Conservation (phyloP, 2,888 invertebrate species). For the Caenorhabditis sulstoni region DNA sequence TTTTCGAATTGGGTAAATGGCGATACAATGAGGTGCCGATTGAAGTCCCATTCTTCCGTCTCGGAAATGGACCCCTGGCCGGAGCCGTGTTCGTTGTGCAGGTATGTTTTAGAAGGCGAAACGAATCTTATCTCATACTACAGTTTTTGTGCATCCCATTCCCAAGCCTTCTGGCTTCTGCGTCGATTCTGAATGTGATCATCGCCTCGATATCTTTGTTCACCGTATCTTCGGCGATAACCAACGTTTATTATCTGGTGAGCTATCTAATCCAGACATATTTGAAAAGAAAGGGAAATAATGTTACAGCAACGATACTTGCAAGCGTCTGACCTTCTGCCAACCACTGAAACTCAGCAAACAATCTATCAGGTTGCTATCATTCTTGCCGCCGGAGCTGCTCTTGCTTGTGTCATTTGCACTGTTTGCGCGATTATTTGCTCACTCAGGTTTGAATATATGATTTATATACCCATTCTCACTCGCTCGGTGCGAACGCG, state of each 20-base stretch:
- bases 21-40: slow-evolving; percentile 76
- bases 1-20: slow-evolving; percentile 80
- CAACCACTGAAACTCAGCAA: slow-evolving; percentile 63
- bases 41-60: slow-evolving; percentile 78
- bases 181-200: slow-evolving; percentile 75
- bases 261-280: no score
- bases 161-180: slow-evolving; percentile 72
- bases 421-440: slow-evolving; percentile 72
- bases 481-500: not conserved
- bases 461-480: slow-evolving; percentile 32
- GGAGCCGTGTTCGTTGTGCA: slow-evolving; percentile 77
- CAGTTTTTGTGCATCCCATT: slow-evolving; percentile 72
- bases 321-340: slow-evolving; percentile 68
- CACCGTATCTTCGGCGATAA: slow-evolving; percentile 76
- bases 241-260: slow-evolving; percentile 79
- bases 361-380: slow-evolving; percentile 73
- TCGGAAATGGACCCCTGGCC: slow-evolving; percentile 79
- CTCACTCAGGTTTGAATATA: slow-evolving; percentile 69
- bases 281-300: slow-evolving; percentile 1
- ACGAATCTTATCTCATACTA: no score
- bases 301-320: slow-evolving; percentile 73
- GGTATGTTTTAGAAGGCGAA: slow-evolving; percentile 29
- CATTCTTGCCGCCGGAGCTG: slow-evolving; percentile 76
- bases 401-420: slow-evolving; percentile 76
- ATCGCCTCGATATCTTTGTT: slow-evolving; percentile 77